Conservation (phyloP, 23 tunicate genomes). For the Botrylloides violaceus region DNA sequence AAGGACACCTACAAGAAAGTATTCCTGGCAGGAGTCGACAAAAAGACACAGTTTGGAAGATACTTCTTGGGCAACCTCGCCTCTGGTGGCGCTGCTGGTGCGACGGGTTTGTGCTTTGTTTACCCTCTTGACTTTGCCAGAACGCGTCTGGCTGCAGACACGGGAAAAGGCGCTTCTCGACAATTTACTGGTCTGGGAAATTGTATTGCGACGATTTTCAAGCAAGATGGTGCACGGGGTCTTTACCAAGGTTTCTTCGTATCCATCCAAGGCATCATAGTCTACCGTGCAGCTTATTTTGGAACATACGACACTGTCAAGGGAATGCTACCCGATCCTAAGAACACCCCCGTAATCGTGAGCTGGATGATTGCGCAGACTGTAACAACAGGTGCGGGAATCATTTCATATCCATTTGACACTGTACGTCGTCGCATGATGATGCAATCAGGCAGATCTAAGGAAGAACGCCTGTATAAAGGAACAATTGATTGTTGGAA, state of each 20-base stretch:
- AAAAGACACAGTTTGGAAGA: constrained; percentile 28
- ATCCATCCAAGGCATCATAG: constrained; percentile 85
- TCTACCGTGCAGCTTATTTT: constrained; percentile 80
- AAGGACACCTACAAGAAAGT: constrained; percentile 56
- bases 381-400: constrained; percentile 86
- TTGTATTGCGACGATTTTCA: constrained; percentile 63
- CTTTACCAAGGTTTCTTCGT: constrained; percentile 81
- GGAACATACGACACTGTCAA: constrained; percentile 85
- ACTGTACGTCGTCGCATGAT: constrained; percentile 83
- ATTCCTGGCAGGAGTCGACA: constrained; percentile 5
- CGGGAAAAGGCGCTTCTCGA: constrained; percentile 53
- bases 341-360: constrained; percentile 57
- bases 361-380: constrained; percentile 68
- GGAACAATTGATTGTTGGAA: constrained; percentile 76
- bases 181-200: constrained; percentile 78
- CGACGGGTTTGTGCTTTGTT: constrained; percentile 73
- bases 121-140: constrained; percentile 96
- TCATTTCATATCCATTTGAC: constrained; percentile 80
- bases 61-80: constrained; percentile 46
- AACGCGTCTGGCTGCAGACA: constrained; percentile 82
- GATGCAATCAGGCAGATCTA: constrained; percentile 77
- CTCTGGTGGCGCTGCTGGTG: constrained; percentile 92
- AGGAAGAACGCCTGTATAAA: constrained; percentile 69
- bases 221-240: constrained; percentile 38
- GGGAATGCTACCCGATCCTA: constrained; percentile 78